Percentiles rank a stretch among this genome's conserved stretches.
Evolutionary conservation across 2,797 vertebrate genomes (phyloP).

Genomic region (Rhincodon typus): DNA sequence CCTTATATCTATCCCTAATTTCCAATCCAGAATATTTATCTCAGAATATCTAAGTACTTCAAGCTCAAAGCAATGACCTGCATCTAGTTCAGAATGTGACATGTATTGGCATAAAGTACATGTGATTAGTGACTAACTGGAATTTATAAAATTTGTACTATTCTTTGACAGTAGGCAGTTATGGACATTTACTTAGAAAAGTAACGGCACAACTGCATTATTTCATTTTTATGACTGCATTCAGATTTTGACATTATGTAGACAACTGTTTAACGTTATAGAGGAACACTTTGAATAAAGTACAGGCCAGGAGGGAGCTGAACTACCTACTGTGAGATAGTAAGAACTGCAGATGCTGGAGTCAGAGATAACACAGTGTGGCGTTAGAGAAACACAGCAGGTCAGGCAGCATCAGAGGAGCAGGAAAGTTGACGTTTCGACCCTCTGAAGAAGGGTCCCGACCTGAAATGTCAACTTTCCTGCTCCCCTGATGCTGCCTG

Average conservation of each 20-base stretch:
- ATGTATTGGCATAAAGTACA: neutral
- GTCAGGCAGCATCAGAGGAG: too few relatives aligned
- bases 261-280: neutral
- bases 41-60: neutral
- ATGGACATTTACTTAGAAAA: neutral
- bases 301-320: neutral
- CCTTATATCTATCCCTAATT: neutral
- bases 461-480: too few relatives aligned
- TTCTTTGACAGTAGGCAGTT: neutral
- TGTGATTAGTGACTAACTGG: neutral
- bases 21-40: neutral
- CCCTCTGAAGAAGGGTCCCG: too few relatives aligned
- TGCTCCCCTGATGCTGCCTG: too few relatives aligned
- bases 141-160: neutral
- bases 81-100: neutral
- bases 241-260: conserved; percentile 1
- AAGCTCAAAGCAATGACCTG: neutral
- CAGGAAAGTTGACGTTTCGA: too few relatives aligned
- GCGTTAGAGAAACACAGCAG: too few relatives aligned
- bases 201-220: neutral
- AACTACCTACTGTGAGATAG: too few relatives aligned
- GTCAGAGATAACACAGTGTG: too few relatives aligned
- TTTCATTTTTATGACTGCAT: neutral
- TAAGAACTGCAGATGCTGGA: too few relatives aligned
- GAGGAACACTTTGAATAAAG: neutral